Evolutionary conservation across 2,888 invertebrate species (phyloP).

Genomic region (Alsophila aescularia): DNA sequence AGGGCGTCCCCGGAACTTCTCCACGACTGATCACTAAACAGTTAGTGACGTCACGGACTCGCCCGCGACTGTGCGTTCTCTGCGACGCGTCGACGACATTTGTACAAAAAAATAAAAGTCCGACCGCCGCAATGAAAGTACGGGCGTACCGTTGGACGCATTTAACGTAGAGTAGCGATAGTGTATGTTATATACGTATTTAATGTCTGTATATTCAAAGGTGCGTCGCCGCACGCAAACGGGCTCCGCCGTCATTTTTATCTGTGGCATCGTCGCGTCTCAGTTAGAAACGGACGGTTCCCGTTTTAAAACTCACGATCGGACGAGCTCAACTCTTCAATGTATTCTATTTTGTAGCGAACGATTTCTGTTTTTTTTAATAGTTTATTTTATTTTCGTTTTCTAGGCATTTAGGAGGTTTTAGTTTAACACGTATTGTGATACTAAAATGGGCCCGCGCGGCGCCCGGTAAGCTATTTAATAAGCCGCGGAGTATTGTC

Average conservation of each 20-base stretch:
- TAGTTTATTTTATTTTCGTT: constrained; percentile 56
- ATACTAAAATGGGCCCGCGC: constrained; percentile 75
- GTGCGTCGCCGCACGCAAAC: constrained; percentile 3
- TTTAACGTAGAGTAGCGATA: constrained; percentile 31
- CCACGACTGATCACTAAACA: not conserved
- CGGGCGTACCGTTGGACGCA: constrained; percentile 40
- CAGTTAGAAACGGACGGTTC: too few species aligned
- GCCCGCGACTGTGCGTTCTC: not conserved
- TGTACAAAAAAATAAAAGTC: constrained; percentile 1
- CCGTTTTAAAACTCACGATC: not conserved
- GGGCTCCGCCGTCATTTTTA: not conserved
- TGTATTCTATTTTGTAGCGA: constrained; percentile 60
- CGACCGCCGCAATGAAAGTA: constrained; percentile 44
- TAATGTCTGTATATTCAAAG: constrained; percentile 27
- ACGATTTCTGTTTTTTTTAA: constrained; percentile 68
- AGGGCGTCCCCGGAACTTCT: constrained; percentile 2
- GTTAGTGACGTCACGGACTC: too few species aligned
- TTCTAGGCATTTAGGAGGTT: constrained; percentile 69
- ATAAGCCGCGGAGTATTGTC: constrained; percentile 43
- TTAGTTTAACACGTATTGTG: constrained; percentile 78
- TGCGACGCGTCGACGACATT: not conserved
- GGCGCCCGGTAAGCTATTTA: constrained; percentile 72
- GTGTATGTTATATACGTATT: constrained; percentile 22
- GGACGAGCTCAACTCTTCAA: constrained; percentile 36
- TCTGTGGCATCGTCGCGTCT: too few species aligned